Evolutionary conservation across 2,797 vertebrate species (phyloP), one percentile per base, ranked within the genome.

Genomic region (Lophura swinhoii): DNA sequence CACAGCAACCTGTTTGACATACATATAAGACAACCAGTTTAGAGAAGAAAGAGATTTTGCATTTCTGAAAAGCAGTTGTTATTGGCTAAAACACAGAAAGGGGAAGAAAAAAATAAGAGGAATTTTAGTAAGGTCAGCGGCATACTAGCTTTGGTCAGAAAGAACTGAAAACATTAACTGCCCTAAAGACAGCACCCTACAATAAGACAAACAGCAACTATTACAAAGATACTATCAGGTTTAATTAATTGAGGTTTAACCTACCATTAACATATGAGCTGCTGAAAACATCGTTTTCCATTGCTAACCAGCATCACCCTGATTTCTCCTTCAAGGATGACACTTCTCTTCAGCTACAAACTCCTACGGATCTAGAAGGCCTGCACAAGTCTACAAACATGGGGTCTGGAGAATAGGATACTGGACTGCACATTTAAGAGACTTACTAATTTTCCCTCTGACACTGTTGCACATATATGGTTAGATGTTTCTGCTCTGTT

Each of bases 401-500:
- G 37, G 3, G n/a, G 35, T 18, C 14, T 3, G 71, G n/a, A 22
- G 20, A 79, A 48, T 28, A 44, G 1, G 5, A n/a, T 2, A 41
- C 0, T 22, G 24, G 26, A 12, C 7, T 46, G 4, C 37, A 21
- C 43, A 62, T 26, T 71, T 39, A 22, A 9, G 22, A 59, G 37
- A 68, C 6, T 46, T 48, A 4, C 10, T 55, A 31, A 13, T 10
- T 49, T 87, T 90, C 62, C 14, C 35, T 53, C 44, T 69, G 55
- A 13, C 53, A 15, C 46, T 10, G 7, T 5, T 60, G 14, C 6
- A 1, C 2, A 7, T 23, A 21, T 14, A 49, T 1, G 15, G 28
- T 33, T 41, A 33, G 58, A 84, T 17, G n/a, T 23, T 37, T 41
- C 16, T 62, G 22, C 14, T 64, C 44, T 31, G 6, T 39, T 59